Percentiles rank a stretch among this genome's conserved stretches.
These are phyloP conservation scores for Lomographa bimaculata DNA, from an alignment of 2,888 invertebrate genomes.

Conservation along the genomic window DNA sequence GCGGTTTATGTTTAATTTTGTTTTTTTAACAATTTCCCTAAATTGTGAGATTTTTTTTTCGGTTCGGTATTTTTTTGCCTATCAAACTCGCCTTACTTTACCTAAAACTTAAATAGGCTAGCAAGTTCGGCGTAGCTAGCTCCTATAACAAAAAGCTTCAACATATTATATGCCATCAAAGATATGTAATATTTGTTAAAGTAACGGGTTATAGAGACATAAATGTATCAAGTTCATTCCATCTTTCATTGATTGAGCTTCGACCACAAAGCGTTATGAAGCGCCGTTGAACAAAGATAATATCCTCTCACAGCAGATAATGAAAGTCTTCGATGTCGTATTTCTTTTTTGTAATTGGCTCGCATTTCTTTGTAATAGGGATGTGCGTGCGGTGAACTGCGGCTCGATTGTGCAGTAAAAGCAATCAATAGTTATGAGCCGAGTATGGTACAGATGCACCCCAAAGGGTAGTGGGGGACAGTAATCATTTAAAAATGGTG, in stretches of 20 bases:
- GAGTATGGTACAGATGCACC: conserved; percentile 34
- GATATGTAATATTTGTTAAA: too few species aligned
- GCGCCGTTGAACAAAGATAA: conserved; percentile 43
- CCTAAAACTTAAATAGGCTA: too few species aligned
- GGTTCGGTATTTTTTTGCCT: too few species aligned
- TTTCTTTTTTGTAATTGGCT: conserved; percentile 72
- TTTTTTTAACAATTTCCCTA: too few species aligned
- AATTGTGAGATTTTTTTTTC: too few species aligned
- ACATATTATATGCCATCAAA: too few species aligned
- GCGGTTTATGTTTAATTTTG: too few species aligned
- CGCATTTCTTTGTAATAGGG: conserved; percentile 62
- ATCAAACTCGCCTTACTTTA: too few species aligned
- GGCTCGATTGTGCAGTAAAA: conserved; percentile 58
- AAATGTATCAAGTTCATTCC: conserved; percentile 7
- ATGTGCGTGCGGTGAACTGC: conserved; percentile 60
- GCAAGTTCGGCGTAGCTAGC: too few species aligned
- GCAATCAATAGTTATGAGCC: conserved; percentile 74
- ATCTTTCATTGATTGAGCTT: conserved; percentile 14
- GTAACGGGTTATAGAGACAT: too few species aligned
- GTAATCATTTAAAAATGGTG: conserved; percentile 73
- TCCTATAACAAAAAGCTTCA: too few species aligned
- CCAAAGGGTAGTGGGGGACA: conserved; percentile 36
- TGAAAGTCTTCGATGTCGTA: conserved; percentile 66
- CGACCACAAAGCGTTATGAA: conserved; percentile 42
- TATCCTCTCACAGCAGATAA: conserved; percentile 49